phyloP scores from a whole-genome alignment of 2,113 vertebrate species.

The Phrynocephalus versicolor region DNA sequence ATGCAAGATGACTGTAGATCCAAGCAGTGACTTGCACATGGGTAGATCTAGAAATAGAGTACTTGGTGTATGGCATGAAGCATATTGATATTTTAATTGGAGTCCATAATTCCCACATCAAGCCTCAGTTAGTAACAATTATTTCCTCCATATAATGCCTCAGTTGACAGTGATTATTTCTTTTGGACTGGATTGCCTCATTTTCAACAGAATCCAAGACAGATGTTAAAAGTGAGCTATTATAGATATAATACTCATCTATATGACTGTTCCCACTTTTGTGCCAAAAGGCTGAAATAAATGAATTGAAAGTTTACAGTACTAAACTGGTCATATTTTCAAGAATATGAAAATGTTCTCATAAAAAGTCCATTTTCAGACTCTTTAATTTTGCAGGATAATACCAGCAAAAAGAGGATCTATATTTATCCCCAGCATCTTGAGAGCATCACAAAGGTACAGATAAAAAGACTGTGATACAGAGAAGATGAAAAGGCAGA shows the following conservation, averaged over 20 bases:
- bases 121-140: too few species aligned
- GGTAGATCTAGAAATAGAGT: too few species aligned
- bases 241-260: background rate
- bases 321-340: background rate
- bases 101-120: background rate
- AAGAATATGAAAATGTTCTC: background rate
- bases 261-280: background rate
- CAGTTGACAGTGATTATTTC: background rate
- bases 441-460: background rate
- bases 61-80: too few species aligned
- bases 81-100: background rate
- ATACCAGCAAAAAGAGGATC: background rate
- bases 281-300: background rate
- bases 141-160: background rate
- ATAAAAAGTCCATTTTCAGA: background rate
- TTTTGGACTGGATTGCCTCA: background rate
- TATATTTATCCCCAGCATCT: background rate
- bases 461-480: background rate
- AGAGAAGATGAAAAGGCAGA: conserved; percentile 27
- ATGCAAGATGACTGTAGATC: background rate
- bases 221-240: too few species aligned
- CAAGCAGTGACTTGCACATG: background rate
- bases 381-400: conserved; percentile 3
- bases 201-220: background rate
- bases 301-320: background rate